These are phyloP conservation scores for Aramus guarauna DNA, from an alignment of 2,113 vertebrate species.

Conservation along the genomic window DNA sequence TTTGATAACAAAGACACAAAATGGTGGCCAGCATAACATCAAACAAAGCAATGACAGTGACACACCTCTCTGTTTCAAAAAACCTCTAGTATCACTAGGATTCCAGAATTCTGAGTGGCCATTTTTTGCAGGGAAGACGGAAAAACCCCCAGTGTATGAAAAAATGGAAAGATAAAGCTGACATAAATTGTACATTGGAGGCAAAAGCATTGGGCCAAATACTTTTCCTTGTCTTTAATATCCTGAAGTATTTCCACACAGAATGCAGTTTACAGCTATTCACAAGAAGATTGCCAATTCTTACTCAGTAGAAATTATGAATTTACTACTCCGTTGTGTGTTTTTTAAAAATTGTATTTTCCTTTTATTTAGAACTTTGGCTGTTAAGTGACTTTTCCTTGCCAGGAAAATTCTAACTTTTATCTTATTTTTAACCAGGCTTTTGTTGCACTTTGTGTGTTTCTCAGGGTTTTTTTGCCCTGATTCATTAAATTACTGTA, in stretches of 20 bases:
- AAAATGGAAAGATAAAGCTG: not conserved
- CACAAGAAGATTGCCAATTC: not conserved
- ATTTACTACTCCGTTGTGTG: not conserved
- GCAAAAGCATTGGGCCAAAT: not conserved
- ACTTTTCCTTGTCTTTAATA: not conserved
- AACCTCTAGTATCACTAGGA: not conserved
- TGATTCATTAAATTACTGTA: not conserved
- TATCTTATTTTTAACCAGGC: not conserved
- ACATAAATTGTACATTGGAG: not conserved
- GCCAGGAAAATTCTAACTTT: not conserved
- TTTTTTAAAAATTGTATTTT: not conserved
- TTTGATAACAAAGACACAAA: not conserved
- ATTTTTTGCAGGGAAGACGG: not conserved
- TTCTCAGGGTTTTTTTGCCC: not conserved
- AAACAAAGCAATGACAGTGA: not conserved
- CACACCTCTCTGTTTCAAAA: not conserved
- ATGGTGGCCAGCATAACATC: not conserved
- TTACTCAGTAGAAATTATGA: not conserved
- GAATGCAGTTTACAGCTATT: not conserved
- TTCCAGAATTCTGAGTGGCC: not conserved
- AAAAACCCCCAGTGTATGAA: not conserved
- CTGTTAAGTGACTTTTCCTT: not conserved
- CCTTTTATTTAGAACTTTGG: not conserved
- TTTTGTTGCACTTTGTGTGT: not conserved
- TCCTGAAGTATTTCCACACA: not conserved